Base-by-base conservation (phyloP, 35 echinoderm and acorn worm species). In the Amphiura filiformis region DNA sequence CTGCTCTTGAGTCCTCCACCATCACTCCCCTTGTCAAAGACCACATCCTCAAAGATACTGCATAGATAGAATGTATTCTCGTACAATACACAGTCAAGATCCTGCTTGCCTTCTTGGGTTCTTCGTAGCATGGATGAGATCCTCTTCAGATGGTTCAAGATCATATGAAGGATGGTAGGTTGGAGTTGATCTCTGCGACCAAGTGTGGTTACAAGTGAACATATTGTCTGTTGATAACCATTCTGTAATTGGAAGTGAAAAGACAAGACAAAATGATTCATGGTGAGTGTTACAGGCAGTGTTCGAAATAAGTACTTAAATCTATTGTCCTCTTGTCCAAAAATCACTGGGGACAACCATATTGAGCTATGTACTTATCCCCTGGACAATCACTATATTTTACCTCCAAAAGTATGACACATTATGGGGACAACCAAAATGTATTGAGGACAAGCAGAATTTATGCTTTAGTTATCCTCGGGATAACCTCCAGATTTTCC, bases 1-100 rank as follows among this genome's bases (percentile, higher is more conserved):
- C 35, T 32, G 34, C 70, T 39, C 11, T 76, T 31, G 84, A 35
- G 26, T 28, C 22, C 20, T 14, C 41, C 37, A 23, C 36, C 22
- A 64, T 14, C 56, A 82, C 79, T 78, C 41, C 37, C 52, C 12
- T 28, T 14, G n/a, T 47, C 64, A 26, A 90, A 57, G 26, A 94
- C 47, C 34, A 94, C 35, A 70, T 78, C 80, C 41, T 94, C 93
- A 56, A 94, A 42, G 18, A 90, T 82, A n/a, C 65, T 39, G 47
- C 90, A 87, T 18, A 94, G 57, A 61, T 56, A 94, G 44, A 78
- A 79, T 1, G 61, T 78, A 52, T 84, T 94, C 64, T 94, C 93
- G 35, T 34, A 87, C 5, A 91, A 40, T 15, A 32, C 26, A 13
- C 44, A 77, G 37, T 94, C 78, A 1, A 88, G 70, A 17, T 79